Evolutionary conservation across 2,113 vertebrate genomes (phyloP).

Genomic region (Polyodon spathula): DNA sequence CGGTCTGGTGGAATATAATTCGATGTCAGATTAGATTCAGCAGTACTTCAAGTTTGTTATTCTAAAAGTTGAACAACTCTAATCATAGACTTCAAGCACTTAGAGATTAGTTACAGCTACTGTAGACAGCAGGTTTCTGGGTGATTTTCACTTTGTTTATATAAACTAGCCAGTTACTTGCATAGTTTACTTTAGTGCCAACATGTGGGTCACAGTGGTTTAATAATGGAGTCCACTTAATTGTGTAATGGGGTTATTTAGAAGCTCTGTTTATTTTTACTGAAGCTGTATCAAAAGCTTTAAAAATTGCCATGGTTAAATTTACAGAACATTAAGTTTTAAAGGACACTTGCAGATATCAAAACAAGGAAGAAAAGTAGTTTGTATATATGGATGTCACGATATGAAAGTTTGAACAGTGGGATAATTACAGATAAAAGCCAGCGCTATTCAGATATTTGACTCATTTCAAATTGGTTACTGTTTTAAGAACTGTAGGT

Average conservation of each 20-base stretch:
- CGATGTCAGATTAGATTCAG: constrained; percentile 34
- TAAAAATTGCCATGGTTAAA: constrained; percentile 25
- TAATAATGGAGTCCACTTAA: constrained; percentile 38
- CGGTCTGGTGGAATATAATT: constrained; percentile 24
- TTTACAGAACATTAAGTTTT: constrained; percentile 32
- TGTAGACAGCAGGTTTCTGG: constrained; percentile 32
- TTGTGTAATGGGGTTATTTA: constrained; percentile 46
- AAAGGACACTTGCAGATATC: constrained; percentile 30
- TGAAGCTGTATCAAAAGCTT: constrained; percentile 29
- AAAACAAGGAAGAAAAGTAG: constrained; percentile 17
- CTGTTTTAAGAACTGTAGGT: constrained; percentile 15
- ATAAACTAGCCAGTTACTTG: constrained; percentile 45
- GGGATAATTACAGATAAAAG: constrained; percentile 17
- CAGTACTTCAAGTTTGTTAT: constrained; percentile 47
- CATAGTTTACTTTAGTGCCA: constrained; percentile 44
- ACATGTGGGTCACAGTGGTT: constrained; percentile 47
- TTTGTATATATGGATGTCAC: constrained; percentile 30
- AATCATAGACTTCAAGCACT: constrained; percentile 37
- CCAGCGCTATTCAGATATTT: constrained; percentile 8
- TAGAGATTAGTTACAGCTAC: constrained; percentile 43
- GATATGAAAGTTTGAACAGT: constrained; percentile 19
- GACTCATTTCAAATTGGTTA: constrained; percentile 15
- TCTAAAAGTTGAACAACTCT: constrained; percentile 40
- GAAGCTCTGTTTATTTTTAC: constrained; percentile 44
- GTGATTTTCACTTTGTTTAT: constrained; percentile 44